Evolutionary conservation across 2,113 vertebrate species (phyloP).

Genomic region (Okapia johnstoni): DNA sequence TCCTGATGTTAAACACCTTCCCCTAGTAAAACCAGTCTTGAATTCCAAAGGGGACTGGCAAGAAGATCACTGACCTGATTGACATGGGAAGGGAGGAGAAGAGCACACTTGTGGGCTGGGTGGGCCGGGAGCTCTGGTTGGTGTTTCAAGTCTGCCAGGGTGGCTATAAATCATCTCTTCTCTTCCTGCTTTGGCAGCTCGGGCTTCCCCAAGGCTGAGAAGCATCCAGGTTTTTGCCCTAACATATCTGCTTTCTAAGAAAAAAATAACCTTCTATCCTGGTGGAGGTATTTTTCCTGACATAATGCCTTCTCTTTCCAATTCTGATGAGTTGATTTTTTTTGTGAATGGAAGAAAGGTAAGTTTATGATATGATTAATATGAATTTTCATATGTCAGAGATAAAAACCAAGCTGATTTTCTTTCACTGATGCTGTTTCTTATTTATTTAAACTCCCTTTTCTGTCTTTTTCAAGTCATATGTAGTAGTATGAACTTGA

Average conservation of each 20-base stretch:
- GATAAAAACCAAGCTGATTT: not conserved
- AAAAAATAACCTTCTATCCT: not conserved
- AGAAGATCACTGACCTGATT: not conserved
- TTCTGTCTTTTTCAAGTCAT: not conserved
- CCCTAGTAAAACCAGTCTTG: not conserved
- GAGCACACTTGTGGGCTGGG: fast-evolving
- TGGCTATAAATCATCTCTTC: not conserved
- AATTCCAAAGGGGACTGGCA: not conserved
- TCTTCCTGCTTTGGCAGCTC: not conserved
- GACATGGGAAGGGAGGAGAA: not conserved
- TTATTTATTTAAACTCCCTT: not conserved
- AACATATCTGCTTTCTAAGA: not conserved
- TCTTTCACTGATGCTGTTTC: not conserved
- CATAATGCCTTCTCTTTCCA: slow-evolving; percentile 30
- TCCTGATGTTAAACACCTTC: not conserved
- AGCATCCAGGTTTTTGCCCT: not conserved
- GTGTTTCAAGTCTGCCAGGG: fast-evolving
- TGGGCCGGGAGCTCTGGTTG: not conserved
- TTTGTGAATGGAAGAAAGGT: slow-evolving; percentile 81
- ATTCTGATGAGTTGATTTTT: slow-evolving; percentile 72
- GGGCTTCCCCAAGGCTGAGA: not conserved
- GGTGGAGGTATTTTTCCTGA: not conserved
- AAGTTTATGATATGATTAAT: slow-evolving; percentile 8
- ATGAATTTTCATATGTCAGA: not conserved
- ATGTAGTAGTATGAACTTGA: not conserved